Conservation (phyloP, 1,140 invertebrate genomes). For the Sinonovacula constricta region DNA sequence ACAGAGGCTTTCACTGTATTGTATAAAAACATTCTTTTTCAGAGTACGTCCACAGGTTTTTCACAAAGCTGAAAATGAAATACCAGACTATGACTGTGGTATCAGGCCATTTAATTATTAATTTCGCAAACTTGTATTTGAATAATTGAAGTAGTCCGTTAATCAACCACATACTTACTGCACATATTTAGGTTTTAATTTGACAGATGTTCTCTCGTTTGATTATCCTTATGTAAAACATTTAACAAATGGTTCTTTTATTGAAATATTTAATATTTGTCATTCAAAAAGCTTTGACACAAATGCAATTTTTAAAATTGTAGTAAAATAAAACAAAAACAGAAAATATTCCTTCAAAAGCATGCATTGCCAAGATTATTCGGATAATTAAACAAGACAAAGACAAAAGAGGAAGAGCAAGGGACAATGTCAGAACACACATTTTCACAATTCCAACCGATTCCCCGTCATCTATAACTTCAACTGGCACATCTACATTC, state of each 20-base stretch:
- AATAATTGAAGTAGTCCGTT: too few relatives aligned
- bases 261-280: conserved; percentile 20
- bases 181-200: too few relatives aligned
- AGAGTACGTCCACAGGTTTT: too few relatives aligned
- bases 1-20: too few relatives aligned
- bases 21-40: too few relatives aligned
- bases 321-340: background rate
- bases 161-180: too few relatives aligned
- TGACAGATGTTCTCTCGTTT: too few relatives aligned
- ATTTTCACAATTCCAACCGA: conserved; percentile 14
- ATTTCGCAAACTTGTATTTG: too few relatives aligned
- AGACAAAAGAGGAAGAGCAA: background rate
- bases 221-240: background rate
- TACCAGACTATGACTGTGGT: too few relatives aligned
- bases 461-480: background rate
- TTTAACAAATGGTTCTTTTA: conserved; percentile 17
- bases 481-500: background rate
- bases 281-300: background rate
- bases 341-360: background rate
- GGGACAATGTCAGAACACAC: background rate
- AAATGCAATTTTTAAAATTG: background rate
- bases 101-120: too few relatives aligned
- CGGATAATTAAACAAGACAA: conserved; percentile 4
- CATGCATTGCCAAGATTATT: conserved; percentile 9
- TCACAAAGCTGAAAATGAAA: too few relatives aligned